Evolutionary conservation across 1,140 invertebrate species (phyloP), one percentile per base, ranked within the genome.

Genomic region (Bombus sylvicola): DNA sequence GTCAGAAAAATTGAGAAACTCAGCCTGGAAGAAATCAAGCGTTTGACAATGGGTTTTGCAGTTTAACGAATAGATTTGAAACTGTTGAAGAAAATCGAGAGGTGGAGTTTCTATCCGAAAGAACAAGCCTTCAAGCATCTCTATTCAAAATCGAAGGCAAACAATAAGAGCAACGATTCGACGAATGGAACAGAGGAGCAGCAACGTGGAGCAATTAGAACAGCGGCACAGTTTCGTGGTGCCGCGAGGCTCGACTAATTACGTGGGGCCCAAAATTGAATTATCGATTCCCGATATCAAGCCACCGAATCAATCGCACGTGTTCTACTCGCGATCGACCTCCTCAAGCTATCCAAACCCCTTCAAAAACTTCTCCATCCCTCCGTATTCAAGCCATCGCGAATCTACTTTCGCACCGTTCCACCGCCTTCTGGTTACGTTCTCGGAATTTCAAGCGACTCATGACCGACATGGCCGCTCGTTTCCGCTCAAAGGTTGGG

Each of bases 241-340:
- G 53, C 68, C 76, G 53, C 83, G 68, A 80, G 59, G 68, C 78
- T 84, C 69, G 25, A 6, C 83, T 85, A 85, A 85, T 85, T 85
- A 72, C 68, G 68, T 25, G 34, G 64, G 53, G 53, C 77, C 41
- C 31, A 53, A 71, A 80, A 85, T 85, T 59, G 53, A 85, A 85
- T 85, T 85, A 85, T 85, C 83, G 83, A 85, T 85, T 85, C 25
- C 68, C 83, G 83, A 85, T 85, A 80, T 80, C 83, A 62, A 75
- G 25, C 64, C 15, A 9, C 1, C 53, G 76, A 80, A 85, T 80
- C 83, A 71, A 72, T 85, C 76, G 76, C 77, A 43, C 76, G 76
- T 80, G 34, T 13, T 22, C 53, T 12, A 53, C 34, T n/a, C 62
- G 81, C 25, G 71, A 43, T 64, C 47, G 47, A 43, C 39, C 37